Evolutionary conservation across 2,113 vertebrate genomes (phyloP), one percentile per base, ranked within the genome.

Genomic region (Fregata magnificens): DNA sequence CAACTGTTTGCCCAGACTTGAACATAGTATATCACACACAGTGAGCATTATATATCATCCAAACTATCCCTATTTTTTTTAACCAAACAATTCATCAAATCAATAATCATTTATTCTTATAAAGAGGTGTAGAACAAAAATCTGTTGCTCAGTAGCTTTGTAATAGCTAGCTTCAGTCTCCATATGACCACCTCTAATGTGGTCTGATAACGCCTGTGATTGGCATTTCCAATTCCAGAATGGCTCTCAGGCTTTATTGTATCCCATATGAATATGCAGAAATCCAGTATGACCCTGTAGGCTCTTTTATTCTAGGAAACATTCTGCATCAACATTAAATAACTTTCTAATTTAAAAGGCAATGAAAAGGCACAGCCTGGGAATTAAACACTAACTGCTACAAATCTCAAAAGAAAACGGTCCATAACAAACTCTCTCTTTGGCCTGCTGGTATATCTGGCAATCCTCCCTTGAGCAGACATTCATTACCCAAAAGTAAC

Each of bases 331-430:
- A 63, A 49, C 36, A 53, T 86, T 84, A 84, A 96, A 77, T 92
- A 93, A 77, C 77, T 63, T 84, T 52, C 61, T 92, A 65, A 95
- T 94, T 92, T 81, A 88, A 86, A 94, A 96, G 36, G 42, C 93
- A 95, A 65, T 84, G 59, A 96, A 90, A 95, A 95, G 76, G 47
- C 58, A 76, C 38, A 80, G 53, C 14, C 29, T 86, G 70, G 81
- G 65, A 94, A 93, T 92, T 84, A 90, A 95, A 86, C 19, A 65
- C 31, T 79, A 81, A 71, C 58, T 76, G 79, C 88, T 82, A 86
- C 86, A 93, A 82, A 84, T 91, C 67, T 87, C 49, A 82, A 12
- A 76, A 72, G 18, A 90, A 93, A 90, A 77, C 5, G 6, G 47
- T 53, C 81, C 32, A 18, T 55, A 63, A 78, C 34, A 88, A 90